Base-by-base conservation (phyloP, 2,888 invertebrate genomes). In the Heliconius erato region DNA sequence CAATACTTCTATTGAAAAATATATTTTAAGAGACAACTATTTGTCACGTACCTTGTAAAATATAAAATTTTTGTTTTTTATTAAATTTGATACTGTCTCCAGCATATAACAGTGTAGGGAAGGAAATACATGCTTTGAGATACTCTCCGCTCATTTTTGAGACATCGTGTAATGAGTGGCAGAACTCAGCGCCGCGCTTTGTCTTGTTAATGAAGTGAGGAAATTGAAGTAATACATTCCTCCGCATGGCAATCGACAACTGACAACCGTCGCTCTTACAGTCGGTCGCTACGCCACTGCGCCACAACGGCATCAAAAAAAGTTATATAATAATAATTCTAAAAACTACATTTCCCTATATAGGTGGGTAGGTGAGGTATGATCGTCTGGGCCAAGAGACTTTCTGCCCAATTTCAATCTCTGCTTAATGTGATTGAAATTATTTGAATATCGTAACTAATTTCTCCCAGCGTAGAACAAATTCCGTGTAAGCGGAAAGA, bases 1-100 rank as follows among this genome's bases (percentile, higher is more conserved):
- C 74, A 76, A 76, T 76, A 76, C 12, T 76, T 76, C 74, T 76
- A 59, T 76, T 54, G 59, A 59, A 74, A 63, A 59, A 74, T 74
- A 28, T 35, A 59, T 74, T 74, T 74, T 32, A 59, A 32, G 23
- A 54, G 32, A 74, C 54, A 54, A n/a, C 40, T 71, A 44, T 40
- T 71, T 69, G 68, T 35, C 19, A 16, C 26, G 28, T 67, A 67
- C n/a, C 23, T 63, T 7, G 67, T 28, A 28, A 67, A 67, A 67
- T 67, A 7, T 63, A 19, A 54, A 54, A 54, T 11, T 63, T 23
- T n/a, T n/a, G n/a, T 19, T 63, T 63, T 59, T 63, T 63, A 11
- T n/a, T n/a, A 63, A 3, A n/a, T 11, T 63, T 63, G 6, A 63
- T n/a, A 2, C 11, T 63, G 63, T 63, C 3, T n/a, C 11, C 11